Evolutionary conservation across 1,140 invertebrate species (phyloP).

Genomic region (Drosophila mayri): DNA sequence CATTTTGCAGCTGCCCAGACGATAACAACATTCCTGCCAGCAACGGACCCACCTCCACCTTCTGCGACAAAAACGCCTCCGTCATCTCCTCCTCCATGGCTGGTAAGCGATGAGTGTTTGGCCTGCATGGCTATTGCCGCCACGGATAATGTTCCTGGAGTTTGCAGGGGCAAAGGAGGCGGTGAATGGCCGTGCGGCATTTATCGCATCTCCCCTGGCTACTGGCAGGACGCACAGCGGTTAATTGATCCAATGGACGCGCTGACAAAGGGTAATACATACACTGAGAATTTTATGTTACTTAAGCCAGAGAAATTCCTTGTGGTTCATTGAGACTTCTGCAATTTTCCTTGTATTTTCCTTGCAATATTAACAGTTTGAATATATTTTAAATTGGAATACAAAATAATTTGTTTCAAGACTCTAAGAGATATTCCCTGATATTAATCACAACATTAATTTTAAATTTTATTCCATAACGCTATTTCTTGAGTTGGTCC

Average conservation of each 20-base stretch:
- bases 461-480: not conserved
- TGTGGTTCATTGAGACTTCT: not conserved
- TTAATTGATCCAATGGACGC: constrained; percentile 9
- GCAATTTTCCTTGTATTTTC: not conserved
- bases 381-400: not conserved
- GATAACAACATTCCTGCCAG: constrained; percentile 28
- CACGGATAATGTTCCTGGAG: constrained; percentile 42
- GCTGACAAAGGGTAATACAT: constrained; percentile 33
- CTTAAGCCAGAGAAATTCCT: not conserved
- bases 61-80: not conserved
- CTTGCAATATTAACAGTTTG: not conserved
- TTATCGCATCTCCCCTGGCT: constrained; percentile 68
- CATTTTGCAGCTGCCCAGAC: constrained; percentile 50
- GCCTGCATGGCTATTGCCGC: constrained; percentile 50
- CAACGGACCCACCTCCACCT: not conserved
- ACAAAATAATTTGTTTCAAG: not conserved
- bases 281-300: constrained; percentile 3
- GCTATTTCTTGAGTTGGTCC: not conserved
- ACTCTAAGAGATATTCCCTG: not conserved
- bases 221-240: constrained; percentile 68
- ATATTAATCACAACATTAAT: not conserved
- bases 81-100: not conserved
- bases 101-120: constrained; percentile 48
- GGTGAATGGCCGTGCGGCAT: constrained; percentile 52
- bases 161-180: constrained; percentile 28